Base-by-base conservation (phyloP, 1,140 invertebrate genomes). In the Drosophila serrata region DNA sequence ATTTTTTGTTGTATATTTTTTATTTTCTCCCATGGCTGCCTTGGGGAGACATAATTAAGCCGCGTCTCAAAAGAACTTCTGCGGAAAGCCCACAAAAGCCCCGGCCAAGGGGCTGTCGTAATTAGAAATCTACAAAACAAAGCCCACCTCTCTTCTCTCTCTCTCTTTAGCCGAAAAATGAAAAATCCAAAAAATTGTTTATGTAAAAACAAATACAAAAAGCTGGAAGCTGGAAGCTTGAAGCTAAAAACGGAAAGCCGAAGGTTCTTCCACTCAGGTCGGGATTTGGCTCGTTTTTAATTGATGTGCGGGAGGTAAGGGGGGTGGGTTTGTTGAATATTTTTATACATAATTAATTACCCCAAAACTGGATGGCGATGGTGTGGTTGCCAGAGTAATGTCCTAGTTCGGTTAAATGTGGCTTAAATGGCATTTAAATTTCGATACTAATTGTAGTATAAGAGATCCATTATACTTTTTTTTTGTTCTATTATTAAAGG, bases 341-440 rank as follows among this genome's bases (percentile, higher is more conserved):
- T 79, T 86, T 75, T 63, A 79, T 82, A 79, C 79, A 87, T 87
- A 87, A 87, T 87, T 88, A 87, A 88, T 87, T 87, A 82, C 40
- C 79, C 43, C 55, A 33, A 24, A 33, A 24, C 33, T 31, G 58
- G 43, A 48, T 43, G 59, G 29, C 13, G 27, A 40, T 57, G 45
- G 46, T 56, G 22, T 9, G 22, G 58, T 31, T 35, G 40, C 27
- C 67, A 37, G 19, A 46, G 64, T 49, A 39, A 55, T 42, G 53
- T 33, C 46, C 63, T 70, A 53, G 40, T 53, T 69, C 59, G 37
- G 63, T 74, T 68, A 56, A 81, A 72, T 73, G 64, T 29, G 74
- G 67, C 79, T 85, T 81, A 84, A 82, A 75, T 70, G 68, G 33
- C 15, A 24, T 55, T 55, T 37, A 55, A 55, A 55, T 55, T 55